These are phyloP conservation scores for Enteromius anoplus DNA, from an alignment of 2,797 vertebrate genomes.

Conservation along the genomic window DNA sequence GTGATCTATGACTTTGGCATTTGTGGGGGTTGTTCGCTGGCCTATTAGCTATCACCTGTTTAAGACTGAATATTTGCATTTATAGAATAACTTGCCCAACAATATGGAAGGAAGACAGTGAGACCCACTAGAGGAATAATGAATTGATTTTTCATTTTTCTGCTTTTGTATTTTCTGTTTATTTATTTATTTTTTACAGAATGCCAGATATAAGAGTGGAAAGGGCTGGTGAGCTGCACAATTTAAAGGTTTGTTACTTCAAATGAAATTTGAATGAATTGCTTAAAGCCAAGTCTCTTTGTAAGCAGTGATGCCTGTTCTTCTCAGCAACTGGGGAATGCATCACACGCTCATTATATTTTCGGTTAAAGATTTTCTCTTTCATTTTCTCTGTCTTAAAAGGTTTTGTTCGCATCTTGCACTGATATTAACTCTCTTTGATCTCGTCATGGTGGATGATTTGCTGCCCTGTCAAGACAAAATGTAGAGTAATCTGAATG, in stretches of 20 bases:
- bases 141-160: constrained; percentile 19
- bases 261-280: constrained; percentile 32
- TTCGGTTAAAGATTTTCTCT: constrained; percentile 5
- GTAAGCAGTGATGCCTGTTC: constrained; percentile 3
- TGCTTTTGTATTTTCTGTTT: neutral
- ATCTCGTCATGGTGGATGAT: constrained; percentile 10
- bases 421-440: constrained; percentile 21
- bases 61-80: constrained; percentile 11
- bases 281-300: constrained; percentile 20
- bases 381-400: constrained; percentile 16
- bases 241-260: constrained; percentile 39
- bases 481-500: neutral
- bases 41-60: constrained; percentile 21
- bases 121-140: constrained; percentile 33
- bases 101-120: constrained; percentile 1
- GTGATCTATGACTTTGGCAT: constrained; percentile 38
- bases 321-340: constrained; percentile 7
- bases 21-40: neutral
- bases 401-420: constrained; percentile 31
- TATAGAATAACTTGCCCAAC: constrained; percentile 24
- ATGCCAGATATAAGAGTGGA: constrained; percentile 22
- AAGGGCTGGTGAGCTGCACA: constrained; percentile 14
- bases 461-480: neutral
- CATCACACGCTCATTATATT: constrained; percentile 23
- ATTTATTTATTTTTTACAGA: neutral